Evolutionary conservation across 2,113 vertebrate species (phyloP), one percentile per base, ranked within the genome.

Genomic region (Conger conger): DNA sequence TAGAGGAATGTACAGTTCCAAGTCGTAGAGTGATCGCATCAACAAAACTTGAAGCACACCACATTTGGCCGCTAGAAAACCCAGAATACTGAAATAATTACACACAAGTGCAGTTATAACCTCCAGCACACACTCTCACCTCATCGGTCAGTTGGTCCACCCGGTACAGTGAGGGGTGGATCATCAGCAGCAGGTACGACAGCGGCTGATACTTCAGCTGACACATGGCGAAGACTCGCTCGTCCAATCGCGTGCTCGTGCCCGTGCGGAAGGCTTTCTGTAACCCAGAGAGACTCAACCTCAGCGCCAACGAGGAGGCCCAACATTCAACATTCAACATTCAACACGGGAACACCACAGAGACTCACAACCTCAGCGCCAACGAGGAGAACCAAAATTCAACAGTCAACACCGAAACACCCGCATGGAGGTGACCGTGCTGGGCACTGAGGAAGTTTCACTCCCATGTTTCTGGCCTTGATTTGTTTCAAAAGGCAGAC

Each of bases 171-270:
- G 88, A 93, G 38, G 98, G 98, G 89, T 99, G 98, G 80, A 97
- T 96, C 95, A 97, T 97, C 27, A 96, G 95, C 96, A 99, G 96
- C 88, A 97, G 90, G 91, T 97, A 97, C 86, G 93, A 91, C 87
- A 99, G 93, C 0, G 98, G 98, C 91, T 99, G 98, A 91, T 95
- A 97, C 89, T 99, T 99, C 88, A 99, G 95, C 93, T 99, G 97
- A 90, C 95, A 98, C 98, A 99, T 99, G 87, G 97, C 95, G 85
- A 96, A 98, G 86, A 97, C 94, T 8, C 98, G 96, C 68, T 99
- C 98, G 88, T 99, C 98, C 87, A 99, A 91, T 57, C 96, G 93
- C 53, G 95, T 93, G 68, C 92, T 97, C 57, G 96, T 97, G 79
- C 97, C 97, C 0, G 97, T 97, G 90, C 98, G 95, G 94, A 99